Evolutionary conservation across 2,113 vertebrate genomes (phyloP), one percentile per base, ranked within the genome.

Genomic region (Xiphorhynchus elegans): DNA sequence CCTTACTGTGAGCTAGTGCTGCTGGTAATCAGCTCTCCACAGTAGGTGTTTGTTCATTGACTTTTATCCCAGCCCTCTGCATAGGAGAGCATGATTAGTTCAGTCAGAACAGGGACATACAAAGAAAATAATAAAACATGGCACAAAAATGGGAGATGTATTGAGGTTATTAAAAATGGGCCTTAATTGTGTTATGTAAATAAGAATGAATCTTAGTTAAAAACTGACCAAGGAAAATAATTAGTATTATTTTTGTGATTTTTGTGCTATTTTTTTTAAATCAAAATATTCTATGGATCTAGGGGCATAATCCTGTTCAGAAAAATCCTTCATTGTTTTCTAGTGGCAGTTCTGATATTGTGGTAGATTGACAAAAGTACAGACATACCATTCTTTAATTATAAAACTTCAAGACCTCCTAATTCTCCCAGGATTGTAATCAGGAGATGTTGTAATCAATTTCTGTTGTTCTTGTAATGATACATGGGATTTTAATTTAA

Each of bases 401-500:
- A 52, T 55, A 67, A 80, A 88, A 88, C 21, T 90, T 94, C 25
- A 69, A 55, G 63, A 81, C 53, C 26, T 85, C 89, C 63, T 91
- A 64, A 91, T 94, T 39, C 75, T 91, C 46, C 14, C 29, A 80
- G 75, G 42, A 40, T 13, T 90, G 46, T 63, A 95, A 93, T 88
- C 82, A 88, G 66, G 70, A 83, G 47, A 25, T 70, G 26, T 74
- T 77, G 29, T 44, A 91, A 89, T 96, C 78, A 80, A n/a, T 87
- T 91, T 91, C 75, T 93, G 47, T 95, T 90, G 63, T 95, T 96
- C 75, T 74, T 69, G 33, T 64, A 78, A 84, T 21, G 46, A 40
- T 91, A 70, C 33, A 58, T 53, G 63, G 35, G 39, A 39, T 80
- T 95, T 93, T 93, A 90, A 90, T 93, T 91, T 80, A 66, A 95